Evolutionary conservation across 2,797 vertebrate genomes (phyloP), one percentile per base, ranked within the genome.

Genomic region (Perdix hodgsoniae): DNA sequence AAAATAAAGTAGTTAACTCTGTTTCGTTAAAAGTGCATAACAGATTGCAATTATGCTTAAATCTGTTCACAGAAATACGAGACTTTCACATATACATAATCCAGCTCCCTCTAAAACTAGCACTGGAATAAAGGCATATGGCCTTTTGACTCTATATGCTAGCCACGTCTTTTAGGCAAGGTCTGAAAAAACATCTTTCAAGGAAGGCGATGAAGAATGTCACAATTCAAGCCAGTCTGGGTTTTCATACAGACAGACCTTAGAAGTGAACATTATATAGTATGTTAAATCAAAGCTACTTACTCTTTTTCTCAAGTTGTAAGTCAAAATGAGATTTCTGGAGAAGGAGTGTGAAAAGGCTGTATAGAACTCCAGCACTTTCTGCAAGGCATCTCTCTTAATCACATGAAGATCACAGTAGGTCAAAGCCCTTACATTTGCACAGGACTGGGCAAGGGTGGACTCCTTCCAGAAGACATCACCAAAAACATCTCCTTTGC

Each of bases 381-480:
- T 99, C 98, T 99, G 99, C 96, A 99, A 98, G 50, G 99, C 99
- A 18, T 99, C 99, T 13, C 99, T 98, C 94, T 99, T 99, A 79
- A 99, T 99, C 94, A 99, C 98, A 29, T 99, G 99, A 77, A 99
- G 98, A 97, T 99, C 99, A 60, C 99, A 99, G 97, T 99, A 99
- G 76, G 99, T 99, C 97, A 99, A 96, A 50, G 99, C 99, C 88
- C 99, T 98, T 14, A 99, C 99, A 9, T 99, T 99, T 67, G 99
- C 99, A 49, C 99, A 99, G 54, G 99, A 99, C 90, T 99, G 99
- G 85, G 99, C 99, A 2, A 99, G 98, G 7, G 98, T 99, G 66
- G 98, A 98, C 95, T 99, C 99, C 91, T 99, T 99, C 99, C 99
- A 99, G 97, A 99, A 99, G 80, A 99, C 99, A 57, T 99, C 99